Base-by-base conservation (phyloP, 2,113 vertebrate species). In the Chlamydotis undulata region DNA sequence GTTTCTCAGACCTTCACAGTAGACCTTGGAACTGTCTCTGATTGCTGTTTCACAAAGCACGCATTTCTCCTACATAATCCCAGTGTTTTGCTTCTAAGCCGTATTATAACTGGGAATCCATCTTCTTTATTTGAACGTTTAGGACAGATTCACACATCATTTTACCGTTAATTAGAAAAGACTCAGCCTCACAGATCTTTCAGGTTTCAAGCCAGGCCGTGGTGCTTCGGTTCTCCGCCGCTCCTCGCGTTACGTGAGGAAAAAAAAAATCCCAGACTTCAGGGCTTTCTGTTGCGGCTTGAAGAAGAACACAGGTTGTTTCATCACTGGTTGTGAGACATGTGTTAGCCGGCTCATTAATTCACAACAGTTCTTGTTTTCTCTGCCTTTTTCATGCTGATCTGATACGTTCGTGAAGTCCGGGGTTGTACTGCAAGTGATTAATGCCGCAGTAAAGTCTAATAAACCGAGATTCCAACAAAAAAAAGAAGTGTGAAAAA, bases 381-480 rank as follows among this genome's bases (percentile, higher is more conserved):
- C 92, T 91, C 96, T 95, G 96, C 77, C 87, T 96, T 94, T 96
- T 95, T 75, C 87, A 50, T 85, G 89, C 74, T 96, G 94, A 92
- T 94, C 89, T 76, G 96, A 95, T 93, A 84, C 89, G 55, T 87
- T 91, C 84, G 91, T 94, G 84, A 91, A 92, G 86, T 79, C 61
- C 65, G 33, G 86, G 78, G 80, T 84, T 94, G 96, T 92, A 53
- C 92, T 92, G 83, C 89, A 94, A 96, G 94, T 96, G 96, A 97
- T 96, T 96, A 95, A 96, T 96, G 96, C 83, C 15, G 70, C 91
- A 92, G 91, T 82, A 31, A 92, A 92, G 83, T 50, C 94, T 93
- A 94, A 94, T 94, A 96, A 97, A 97, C 89, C 24, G 69, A 94
- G 94, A 97, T 95, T 91, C 96, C 90, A 96, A 91, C 91, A 81